These are phyloP conservation scores for Drosophila kuntzei DNA, from an alignment of 2,888 invertebrate genomes.

Conservation along the genomic window DNA sequence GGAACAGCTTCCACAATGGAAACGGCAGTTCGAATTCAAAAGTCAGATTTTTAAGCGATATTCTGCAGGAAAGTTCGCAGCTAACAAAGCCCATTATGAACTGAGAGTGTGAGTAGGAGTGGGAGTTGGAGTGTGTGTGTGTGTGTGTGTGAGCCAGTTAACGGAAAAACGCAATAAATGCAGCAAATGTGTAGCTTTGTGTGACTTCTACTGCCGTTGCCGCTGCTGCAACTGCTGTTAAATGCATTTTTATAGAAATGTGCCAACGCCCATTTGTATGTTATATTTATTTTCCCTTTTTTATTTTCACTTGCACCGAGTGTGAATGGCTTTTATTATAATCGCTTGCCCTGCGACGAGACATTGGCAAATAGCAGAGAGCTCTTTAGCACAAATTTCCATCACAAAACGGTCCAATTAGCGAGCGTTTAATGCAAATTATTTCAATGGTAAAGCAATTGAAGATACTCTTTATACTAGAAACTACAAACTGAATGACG, in stretches of 20 bases:
- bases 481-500: slow-evolving; percentile 9
- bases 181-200: slow-evolving; percentile 62
- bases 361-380: slow-evolving; percentile 11
- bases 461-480: slow-evolving; percentile 19
- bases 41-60: slow-evolving; percentile 55
- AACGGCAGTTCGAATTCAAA: slow-evolving; percentile 31
- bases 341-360: slow-evolving; percentile 40
- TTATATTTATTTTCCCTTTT: slow-evolving; percentile 30
- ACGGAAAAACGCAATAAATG: slow-evolving; percentile 67
- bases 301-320: slow-evolving; percentile 9
- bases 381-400: slow-evolving; percentile 65
- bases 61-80: slow-evolving; percentile 32
- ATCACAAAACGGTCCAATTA: slow-evolving; percentile 77
- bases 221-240: slow-evolving; percentile 47
- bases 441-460: slow-evolving; percentile 59
- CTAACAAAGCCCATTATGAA: slow-evolving; percentile 41
- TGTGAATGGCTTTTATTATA: slow-evolving; percentile 66
- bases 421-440: slow-evolving; percentile 70
- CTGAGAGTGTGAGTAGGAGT: slow-evolving; percentile 12
- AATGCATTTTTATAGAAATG: slow-evolving; percentile 78
- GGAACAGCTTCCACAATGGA: slow-evolving; percentile 20
- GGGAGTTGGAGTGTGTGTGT: slow-evolving; percentile 11
- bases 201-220: slow-evolving; percentile 33
- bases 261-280: slow-evolving; percentile 56
- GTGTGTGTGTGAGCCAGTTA: slow-evolving; percentile 60